These are phyloP conservation scores for Notothenia coriiceps DNA, from an alignment of 2,113 vertebrate genomes.

Conservation along the genomic window DNA sequence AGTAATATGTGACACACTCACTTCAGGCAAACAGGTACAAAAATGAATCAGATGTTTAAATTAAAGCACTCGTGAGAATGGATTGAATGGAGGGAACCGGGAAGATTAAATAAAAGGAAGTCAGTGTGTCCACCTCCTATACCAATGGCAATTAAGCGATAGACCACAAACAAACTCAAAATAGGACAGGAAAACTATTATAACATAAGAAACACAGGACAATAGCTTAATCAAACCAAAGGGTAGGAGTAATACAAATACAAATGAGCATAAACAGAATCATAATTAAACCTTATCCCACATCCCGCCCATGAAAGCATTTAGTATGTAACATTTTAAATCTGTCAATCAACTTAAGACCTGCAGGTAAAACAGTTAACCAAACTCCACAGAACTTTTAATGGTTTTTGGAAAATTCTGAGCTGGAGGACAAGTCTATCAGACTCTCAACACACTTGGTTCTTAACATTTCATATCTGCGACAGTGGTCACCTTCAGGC, in stretches of 20 bases:
- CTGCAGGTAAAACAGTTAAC: constrained; percentile 25
- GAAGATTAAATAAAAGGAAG: constrained; percentile 45
- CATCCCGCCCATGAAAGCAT: constrained; percentile 7
- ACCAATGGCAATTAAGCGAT: too few species aligned
- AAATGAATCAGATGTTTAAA: not conserved
- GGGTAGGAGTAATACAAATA: not conserved
- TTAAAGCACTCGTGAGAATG: constrained; percentile 33
- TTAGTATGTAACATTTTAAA: constrained; percentile 24
- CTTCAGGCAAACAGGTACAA: constrained; percentile 11
- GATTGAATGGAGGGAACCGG: constrained; percentile 31
- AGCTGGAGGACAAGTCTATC: constrained; percentile 43
- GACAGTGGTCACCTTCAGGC: constrained; percentile 47
- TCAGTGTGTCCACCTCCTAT: not conserved
- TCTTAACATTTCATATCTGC: constrained; percentile 39
- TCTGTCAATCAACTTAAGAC: constrained; percentile 27
- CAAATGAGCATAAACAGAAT: not conserved
- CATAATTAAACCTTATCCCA: constrained; percentile 21
- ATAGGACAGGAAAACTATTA: not conserved
- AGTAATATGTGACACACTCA: not conserved
- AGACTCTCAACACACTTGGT: constrained; percentile 26
- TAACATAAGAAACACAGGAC: not conserved
- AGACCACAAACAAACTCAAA: not conserved
- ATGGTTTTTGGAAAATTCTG: constrained; percentile 21
- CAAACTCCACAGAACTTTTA: constrained; percentile 18
- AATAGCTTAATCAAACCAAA: not conserved